Conservation (phyloP, 1,140 invertebrate genomes). For the Drosophila paulistorum region DNA sequence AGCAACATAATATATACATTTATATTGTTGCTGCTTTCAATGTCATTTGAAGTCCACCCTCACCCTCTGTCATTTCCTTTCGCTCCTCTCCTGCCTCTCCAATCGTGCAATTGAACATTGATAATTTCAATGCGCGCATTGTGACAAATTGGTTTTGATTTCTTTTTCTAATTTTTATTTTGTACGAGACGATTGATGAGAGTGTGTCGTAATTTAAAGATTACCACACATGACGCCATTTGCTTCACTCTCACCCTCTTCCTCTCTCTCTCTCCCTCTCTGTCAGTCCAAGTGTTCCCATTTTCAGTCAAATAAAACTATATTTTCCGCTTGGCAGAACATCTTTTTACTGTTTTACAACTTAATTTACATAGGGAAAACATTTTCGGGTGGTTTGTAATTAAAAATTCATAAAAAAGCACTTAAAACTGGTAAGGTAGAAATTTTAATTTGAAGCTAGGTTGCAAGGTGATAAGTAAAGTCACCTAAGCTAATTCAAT, state of each 20-base stretch:
- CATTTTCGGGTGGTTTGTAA: constrained; percentile 65
- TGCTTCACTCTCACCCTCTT: not conserved
- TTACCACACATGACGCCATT: constrained; percentile 64
- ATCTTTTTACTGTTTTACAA: constrained; percentile 41
- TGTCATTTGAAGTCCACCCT: constrained; percentile 50
- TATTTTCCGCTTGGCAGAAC: constrained; percentile 71
- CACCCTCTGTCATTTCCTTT: constrained; percentile 13
- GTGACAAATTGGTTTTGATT: constrained; percentile 80
- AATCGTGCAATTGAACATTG: constrained; percentile 62
- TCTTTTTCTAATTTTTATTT: constrained; percentile 6
- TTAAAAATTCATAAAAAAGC: constrained; percentile 69
- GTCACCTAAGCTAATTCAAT: too few relatives aligned
- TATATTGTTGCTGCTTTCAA: constrained; percentile 64
- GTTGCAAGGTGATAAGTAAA: too few relatives aligned
- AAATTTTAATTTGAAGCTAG: not conserved
- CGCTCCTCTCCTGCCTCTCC: not conserved
- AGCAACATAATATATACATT: constrained; percentile 54
- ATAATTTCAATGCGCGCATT: constrained; percentile 64
- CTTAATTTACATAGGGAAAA: constrained; percentile 39
- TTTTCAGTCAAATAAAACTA: constrained; percentile 21
- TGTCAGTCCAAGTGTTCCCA: not conserved
- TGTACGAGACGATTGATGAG: constrained; percentile 33
- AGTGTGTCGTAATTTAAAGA: constrained; percentile 62
- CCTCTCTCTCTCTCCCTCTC: not conserved
- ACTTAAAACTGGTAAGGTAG: constrained; percentile 21